These are phyloP conservation scores for Meteorus colon DNA, from an alignment of 2,888 invertebrate genomes.

Conservation along the genomic window DNA sequence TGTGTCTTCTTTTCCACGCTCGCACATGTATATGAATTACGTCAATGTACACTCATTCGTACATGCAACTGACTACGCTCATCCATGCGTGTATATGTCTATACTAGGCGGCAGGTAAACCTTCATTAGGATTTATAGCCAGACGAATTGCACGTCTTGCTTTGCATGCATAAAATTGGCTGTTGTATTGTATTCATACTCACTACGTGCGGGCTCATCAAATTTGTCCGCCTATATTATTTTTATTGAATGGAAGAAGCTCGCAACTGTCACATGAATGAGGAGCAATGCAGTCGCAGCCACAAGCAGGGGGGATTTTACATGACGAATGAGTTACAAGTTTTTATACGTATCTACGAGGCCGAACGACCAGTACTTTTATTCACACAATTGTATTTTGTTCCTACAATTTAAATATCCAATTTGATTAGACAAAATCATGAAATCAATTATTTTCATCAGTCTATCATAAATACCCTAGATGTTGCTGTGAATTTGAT, in stretches of 20 bases:
- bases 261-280: conserved; percentile 56
- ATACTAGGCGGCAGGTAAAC: conserved; percentile 61
- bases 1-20: conserved; percentile 26
- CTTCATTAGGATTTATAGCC: conserved; percentile 71
- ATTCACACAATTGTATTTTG: conserved; percentile 29
- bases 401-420: conserved; percentile 1
- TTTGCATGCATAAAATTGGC: conserved; percentile 41
- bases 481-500: neutral
- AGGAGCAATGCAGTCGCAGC: conserved; percentile 60
- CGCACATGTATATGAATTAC: neutral
- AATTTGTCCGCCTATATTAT: conserved; percentile 26
- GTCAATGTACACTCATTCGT: conserved; percentile 33
- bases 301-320: neutral
- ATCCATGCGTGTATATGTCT: conserved; percentile 40
- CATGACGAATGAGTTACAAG: conserved; percentile 24
- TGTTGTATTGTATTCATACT: conserved; percentile 11
- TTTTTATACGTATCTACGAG: neutral
- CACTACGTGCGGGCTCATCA: conserved; percentile 25
- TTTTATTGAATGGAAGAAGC: neutral
- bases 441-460: neutral
- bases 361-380: conserved; percentile 6
- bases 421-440: conserved; percentile 1
- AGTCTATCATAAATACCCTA: neutral
- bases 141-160: conserved; percentile 59
- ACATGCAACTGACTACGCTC: conserved; percentile 38